Evolutionary conservation across 1,140 invertebrate species (phyloP), one percentile per base, ranked within the genome.

Genomic region (Goniozus legneri): DNA sequence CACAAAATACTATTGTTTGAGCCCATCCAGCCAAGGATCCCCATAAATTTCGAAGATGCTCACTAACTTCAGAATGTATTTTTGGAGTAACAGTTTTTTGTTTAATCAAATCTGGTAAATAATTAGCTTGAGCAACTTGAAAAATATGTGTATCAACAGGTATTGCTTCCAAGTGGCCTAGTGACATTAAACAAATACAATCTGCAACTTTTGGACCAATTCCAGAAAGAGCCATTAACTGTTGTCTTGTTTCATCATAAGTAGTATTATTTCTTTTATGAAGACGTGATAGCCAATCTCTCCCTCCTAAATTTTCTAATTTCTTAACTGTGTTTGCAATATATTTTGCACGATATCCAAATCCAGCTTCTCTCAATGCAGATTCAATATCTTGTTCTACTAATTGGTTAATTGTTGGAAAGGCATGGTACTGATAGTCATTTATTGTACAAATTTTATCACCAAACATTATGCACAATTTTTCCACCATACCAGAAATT

Each of bases 101-200:
- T 15, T 81, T 80, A 21, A 78, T 75, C 20, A 97, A 77, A 67
- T 91, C 83, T 1, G 90, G 90, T 43, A 93, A 70, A 64, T 98
- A 98, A 62, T 85, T 80, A 47, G 83, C 73, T 20, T 83, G 76
- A 3, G 92, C 93, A 43, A 98, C 87, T 79, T 97, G 90, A 75
- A 88, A 95, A 14, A 99, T 91, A 73, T 99, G 96, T 1, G 94
- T 97, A 70, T 99, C 97, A 1, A 98, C 89, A 10, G 96, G 96
- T 44, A 98, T 84, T 0, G 93, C 86, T 64, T 88, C 82, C 34
- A 92, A 67, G 67, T 98, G 90, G 37, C 88, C 87, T 48, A 99
- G 71, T 1, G 94, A 95, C 95, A 98, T 98, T 3, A 99, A 79
- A 73, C 92, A 96, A 59, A 99, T 90, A 71, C 96, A 99, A 73